phyloP scores from a whole-genome alignment of 2,888 invertebrate species.

The Caenorhabditis japonica region DNA sequence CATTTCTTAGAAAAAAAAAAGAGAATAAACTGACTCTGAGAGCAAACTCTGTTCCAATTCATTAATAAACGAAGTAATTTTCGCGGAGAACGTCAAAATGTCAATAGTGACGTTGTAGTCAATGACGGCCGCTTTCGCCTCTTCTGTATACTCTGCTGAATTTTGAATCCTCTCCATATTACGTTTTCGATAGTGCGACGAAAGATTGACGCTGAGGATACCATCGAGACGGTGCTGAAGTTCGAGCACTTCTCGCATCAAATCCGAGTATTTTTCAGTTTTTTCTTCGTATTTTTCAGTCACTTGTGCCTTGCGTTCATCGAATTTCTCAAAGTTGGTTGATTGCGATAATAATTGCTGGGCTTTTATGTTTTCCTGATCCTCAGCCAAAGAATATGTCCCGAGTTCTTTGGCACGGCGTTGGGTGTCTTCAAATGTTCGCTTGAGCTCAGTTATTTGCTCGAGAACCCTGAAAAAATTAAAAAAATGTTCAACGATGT shows the following conservation, averaged over 20 bases:
- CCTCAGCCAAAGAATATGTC: too few species aligned
- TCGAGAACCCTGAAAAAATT: conserved; percentile 10
- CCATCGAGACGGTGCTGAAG: conserved; percentile 24
- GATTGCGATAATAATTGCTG: too few species aligned
- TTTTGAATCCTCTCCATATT: conserved; percentile 17
- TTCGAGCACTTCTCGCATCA: background rate
- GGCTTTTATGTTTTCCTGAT: too few species aligned
- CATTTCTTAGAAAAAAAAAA: background rate
- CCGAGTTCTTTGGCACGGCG: too few species aligned
- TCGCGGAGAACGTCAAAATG: conserved; percentile 26
- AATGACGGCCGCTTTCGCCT: conserved; percentile 10
- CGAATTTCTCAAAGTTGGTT: conserved; percentile 17
- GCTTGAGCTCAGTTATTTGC: conserved; percentile 1
- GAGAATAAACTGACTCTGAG: conserved; percentile 25
- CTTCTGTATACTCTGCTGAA: background rate
- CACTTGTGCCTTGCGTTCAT: background rate
- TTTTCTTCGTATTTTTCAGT: conserved; percentile 5
- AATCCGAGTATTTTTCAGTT: background rate
- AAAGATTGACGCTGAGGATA: background rate
- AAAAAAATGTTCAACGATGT: background rate
- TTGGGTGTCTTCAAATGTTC: background rate
- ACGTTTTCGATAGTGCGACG: conserved; percentile 13
- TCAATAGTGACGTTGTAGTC: conserved; percentile 35
- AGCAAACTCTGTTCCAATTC: conserved; percentile 25
- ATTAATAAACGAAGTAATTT: conserved; percentile 19